Base-by-base conservation (phyloP, 2,797 vertebrate species). In the Silurus aristotelis region DNA sequence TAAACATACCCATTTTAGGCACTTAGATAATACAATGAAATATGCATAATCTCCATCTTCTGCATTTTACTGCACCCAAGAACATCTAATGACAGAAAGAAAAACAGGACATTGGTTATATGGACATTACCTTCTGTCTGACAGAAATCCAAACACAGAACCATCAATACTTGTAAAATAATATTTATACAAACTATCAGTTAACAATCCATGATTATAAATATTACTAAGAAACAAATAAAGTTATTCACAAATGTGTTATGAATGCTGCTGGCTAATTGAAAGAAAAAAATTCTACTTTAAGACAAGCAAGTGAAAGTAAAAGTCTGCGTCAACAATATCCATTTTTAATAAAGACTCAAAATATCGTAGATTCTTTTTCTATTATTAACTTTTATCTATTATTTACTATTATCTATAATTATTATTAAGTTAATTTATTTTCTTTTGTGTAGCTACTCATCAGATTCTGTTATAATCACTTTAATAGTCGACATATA, bases 11-110 rank as follows among this genome's bases (percentile, higher is more conserved):
- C 25, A 38, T 27, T 77, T 75, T 31, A 20, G 6, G 56, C 1
- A 20, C n/a, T 63, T 63, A n/a, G 20, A 43, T 64, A 79, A 79
- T 63, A 63, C 43, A 46, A 43, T 77, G 10, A 5, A 3, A 79
- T 61, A 46, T 17, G 12, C 61, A 46, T 13, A 56, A 10, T 83
- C 10, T 52, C 48, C 19, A 48, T 31, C 19, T 15, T 76, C 43
- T 7, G 1, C 77, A 68, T 75, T 60, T 43, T n/a, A n/a, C 9
- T 82, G 56, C 19, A 72, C 43, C 46, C 55, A 38, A 64, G 19
- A 83, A 55, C 46, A 77, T 84, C 75, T 73, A 22, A 78, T 78
- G 56, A 76, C 15, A 5, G 14, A 76, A 58, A 20, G 2, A 48
- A 55, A 55, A 4, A 15, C 22, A 48, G 70, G 10, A 48, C 83